phyloP scores from a whole-genome alignment of 1,140 invertebrate species.

The Drosophila pallidifrons region DNA sequence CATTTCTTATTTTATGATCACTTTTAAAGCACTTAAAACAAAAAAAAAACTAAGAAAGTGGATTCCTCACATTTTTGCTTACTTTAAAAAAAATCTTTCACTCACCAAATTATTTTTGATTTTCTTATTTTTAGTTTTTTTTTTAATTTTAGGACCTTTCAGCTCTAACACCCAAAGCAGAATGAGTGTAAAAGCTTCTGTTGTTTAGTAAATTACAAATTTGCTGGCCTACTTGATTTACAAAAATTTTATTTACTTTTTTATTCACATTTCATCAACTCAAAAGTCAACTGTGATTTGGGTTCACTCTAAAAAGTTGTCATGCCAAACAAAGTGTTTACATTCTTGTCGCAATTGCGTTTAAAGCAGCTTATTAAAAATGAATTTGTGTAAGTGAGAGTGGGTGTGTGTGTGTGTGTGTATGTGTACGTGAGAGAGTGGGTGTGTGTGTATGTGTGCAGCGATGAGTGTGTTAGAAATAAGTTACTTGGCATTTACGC shows the following conservation, averaged over 20 bases:
- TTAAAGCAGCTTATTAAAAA: conserved; percentile 1
- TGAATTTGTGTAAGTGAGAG: not conserved
- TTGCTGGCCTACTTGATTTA: conserved; percentile 7
- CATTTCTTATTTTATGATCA: no score
- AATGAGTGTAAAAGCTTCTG: not conserved
- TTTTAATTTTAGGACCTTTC: conserved; percentile 3
- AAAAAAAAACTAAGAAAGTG: no score
- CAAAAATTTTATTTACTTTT: no score
- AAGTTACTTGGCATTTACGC: conserved; percentile 17
- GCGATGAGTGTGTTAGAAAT: no score
- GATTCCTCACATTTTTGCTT: no score
- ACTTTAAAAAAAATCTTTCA: no score
- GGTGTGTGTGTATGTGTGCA: not conserved
- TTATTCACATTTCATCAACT: not conserved
- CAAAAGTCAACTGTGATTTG: conserved; percentile 29
- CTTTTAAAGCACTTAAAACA: no score
- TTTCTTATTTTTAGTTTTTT: conserved; percentile 13
- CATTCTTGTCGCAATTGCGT: not conserved
- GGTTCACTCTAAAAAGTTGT: conserved; percentile 36
- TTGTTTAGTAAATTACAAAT: not conserved
- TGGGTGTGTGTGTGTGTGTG: conserved; percentile 3
- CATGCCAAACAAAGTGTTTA: not conserved
- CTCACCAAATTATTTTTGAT: not conserved
- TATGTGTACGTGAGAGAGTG: not conserved
- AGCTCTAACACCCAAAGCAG: conserved; percentile 9